Evolutionary conservation across 2,888 invertebrate species (phyloP).

Genomic region (Isotomurus palustris): DNA sequence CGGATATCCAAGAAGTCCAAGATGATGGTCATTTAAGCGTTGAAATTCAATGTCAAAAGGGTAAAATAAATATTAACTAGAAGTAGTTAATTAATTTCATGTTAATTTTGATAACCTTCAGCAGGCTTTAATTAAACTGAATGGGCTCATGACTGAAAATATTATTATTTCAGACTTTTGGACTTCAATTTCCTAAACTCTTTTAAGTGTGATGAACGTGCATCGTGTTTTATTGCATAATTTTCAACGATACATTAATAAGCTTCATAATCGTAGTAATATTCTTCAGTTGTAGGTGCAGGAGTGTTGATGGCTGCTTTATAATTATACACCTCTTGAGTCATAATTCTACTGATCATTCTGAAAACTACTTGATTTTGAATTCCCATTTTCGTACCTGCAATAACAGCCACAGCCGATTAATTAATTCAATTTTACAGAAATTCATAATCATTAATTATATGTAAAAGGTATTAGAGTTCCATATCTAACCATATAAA

Average conservation of each 20-base stretch:
- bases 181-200: no score
- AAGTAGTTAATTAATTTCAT: not conserved
- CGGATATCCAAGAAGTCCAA: no score
- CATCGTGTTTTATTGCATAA: no score
- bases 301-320: not conserved
- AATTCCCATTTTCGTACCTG: slow-evolving; percentile 32
- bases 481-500: slow-evolving; percentile 21
- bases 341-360: slow-evolving; percentile 30
- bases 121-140: not conserved
- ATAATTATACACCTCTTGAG: not conserved
- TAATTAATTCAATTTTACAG: not conserved
- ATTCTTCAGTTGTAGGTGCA: not conserved
- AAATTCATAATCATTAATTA: not conserved
- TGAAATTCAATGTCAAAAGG: no score
- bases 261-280: slow-evolving; percentile 5
- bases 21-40: no score
- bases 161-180: no score
- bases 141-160: not conserved
- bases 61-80: not conserved
- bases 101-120: not conserved
- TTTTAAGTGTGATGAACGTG: no score
- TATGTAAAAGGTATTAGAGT: not conserved
- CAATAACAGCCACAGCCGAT: no score
- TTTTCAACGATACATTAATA: no score
- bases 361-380: slow-evolving; percentile 33